Base-by-base conservation (phyloP, 2,888 invertebrate species). In the Pristionchus entomophagus region DNA sequence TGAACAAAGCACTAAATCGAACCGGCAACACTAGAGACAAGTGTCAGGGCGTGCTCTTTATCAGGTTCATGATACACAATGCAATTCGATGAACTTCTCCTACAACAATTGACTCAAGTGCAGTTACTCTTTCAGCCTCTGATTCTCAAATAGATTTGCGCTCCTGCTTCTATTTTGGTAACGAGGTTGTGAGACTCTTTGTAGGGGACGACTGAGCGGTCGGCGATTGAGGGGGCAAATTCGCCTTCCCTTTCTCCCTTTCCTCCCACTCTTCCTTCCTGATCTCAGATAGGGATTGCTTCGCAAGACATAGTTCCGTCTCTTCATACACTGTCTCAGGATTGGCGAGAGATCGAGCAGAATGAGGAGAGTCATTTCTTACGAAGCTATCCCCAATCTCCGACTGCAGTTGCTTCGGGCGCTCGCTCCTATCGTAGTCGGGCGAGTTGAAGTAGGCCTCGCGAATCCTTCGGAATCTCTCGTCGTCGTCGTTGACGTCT, bases 381-480 rank as follows among this genome's bases (percentile, higher is more conserved):
- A n/a, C n/a, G n/a, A n/a, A n/a, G n/a, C n/a, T n/a, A n/a, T n/a
- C n/a, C n/a, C n/a, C n/a, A n/a, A n/a, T n/a, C n/a, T n/a, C n/a
- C n/a, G n/a, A n/a, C n/a, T n/a, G n/a, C n/a, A n/a, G 14, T 59
- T 59, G 22, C 8, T 6, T 59, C 59, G 78, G 51, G 0, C 51
- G 78, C 51, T 82, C 56, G 29, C 41, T 41, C 29, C 82, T 56
- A 59, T 82, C 56, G 59, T 59, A 82, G 19, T 82, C 82, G 59
- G 82, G 82, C 8, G 82, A 82, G 29, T 82, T 82, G 41, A 82
- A 82, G 59, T 82, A 82, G n/a, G 38, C 45, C 38, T 35, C n/a
- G n/a, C 82, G 56, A 0, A 82, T 56, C 19, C 56, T 35, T 38
- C 82, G 19, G 59, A 82, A 82, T 56, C 82, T 56, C 17, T 32